Base-by-base conservation (phyloP, 2,797 vertebrate species). In the Limosa lapponica region DNA sequence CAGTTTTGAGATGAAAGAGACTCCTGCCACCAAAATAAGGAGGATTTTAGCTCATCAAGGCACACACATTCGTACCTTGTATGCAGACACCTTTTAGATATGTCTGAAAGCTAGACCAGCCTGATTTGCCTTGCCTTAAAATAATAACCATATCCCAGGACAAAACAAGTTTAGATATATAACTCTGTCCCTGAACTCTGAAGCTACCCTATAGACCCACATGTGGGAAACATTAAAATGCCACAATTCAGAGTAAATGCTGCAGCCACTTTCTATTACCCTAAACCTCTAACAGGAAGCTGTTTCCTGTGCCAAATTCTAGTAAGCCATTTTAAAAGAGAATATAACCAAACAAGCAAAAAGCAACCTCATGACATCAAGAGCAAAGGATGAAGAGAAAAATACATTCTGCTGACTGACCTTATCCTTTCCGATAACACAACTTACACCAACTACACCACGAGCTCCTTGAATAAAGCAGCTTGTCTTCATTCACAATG, bases 311-410 rank as follows among this genome's bases (percentile, higher is more conserved):
- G 82, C 39, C 44, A 72, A 75, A 49, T 49, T 48, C 58, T 20
- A 44, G 28, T 4, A 25, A 58, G 24, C 19, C 30, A 30, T 43
- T 37, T 71, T 28, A 71, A 62, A 73, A 80, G 17, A 66, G 9
- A 87, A 24, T 17, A 41, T 6, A 75, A 80, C 7, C 39, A 54
- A 80, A 36, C 10, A 39, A 44, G 28, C 43, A 72, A 82, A 89
- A 80, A 72, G n/a, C 30, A 85, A 30, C 30, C 13, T 48, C 0
- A 2, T 7, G 39, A 44, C 36, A 73, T 2, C 0, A 18, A 49
- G 27, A 49, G 49, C 0, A 0, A 94, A 36, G 74, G 64, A 48
- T 2, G 2, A 25, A 64, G 28, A 36, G 20, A n/a, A 55, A 62
- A 57, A 58, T 5, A 24, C 3, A 15, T 10, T 25, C 49, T 37